Conservation (phyloP, 2,797 vertebrate species). For the Triplophysa yarkandensis region DNA sequence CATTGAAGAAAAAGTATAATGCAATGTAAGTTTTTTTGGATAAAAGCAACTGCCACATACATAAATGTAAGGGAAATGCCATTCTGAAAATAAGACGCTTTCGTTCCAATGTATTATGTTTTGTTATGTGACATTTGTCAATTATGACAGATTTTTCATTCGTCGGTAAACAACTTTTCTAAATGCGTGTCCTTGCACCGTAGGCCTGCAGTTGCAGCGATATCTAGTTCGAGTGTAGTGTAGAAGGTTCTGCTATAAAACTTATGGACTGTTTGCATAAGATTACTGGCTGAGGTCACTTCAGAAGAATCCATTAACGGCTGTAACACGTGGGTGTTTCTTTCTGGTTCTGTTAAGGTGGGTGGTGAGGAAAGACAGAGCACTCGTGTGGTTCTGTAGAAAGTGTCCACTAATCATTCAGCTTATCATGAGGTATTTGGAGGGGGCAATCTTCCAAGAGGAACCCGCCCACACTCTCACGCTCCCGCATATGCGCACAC, state of each 20-base stretch:
- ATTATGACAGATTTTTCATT: background rate
- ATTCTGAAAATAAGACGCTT: no score
- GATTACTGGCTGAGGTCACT: constrained; percentile 32
- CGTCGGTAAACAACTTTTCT: background rate
- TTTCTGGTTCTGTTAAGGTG: constrained; percentile 29
- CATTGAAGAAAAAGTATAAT: no score
- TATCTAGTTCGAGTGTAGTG: background rate
- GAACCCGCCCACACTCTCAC: constrained; percentile 35
- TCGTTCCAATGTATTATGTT: no score
- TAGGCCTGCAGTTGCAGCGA: background rate
- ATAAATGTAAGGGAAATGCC: no score
- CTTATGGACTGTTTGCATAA: constrained; percentile 11
- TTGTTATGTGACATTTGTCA: no score
- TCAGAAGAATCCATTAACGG: constrained; percentile 38
- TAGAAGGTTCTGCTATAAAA: background rate
- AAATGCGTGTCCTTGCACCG: background rate
- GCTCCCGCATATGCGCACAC: background rate
- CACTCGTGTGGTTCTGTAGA: constrained; percentile 16
- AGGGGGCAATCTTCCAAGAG: constrained; percentile 36
- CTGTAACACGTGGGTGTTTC: constrained; percentile 42
- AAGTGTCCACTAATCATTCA: constrained; percentile 49
- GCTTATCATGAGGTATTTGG: constrained; percentile 43
- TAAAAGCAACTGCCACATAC: no score
- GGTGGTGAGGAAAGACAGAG: constrained; percentile 37
- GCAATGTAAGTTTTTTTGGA: no score